These are phyloP conservation scores for Botia almorhae DNA, from an alignment of 2,797 vertebrate genomes.

Conservation along the genomic window DNA sequence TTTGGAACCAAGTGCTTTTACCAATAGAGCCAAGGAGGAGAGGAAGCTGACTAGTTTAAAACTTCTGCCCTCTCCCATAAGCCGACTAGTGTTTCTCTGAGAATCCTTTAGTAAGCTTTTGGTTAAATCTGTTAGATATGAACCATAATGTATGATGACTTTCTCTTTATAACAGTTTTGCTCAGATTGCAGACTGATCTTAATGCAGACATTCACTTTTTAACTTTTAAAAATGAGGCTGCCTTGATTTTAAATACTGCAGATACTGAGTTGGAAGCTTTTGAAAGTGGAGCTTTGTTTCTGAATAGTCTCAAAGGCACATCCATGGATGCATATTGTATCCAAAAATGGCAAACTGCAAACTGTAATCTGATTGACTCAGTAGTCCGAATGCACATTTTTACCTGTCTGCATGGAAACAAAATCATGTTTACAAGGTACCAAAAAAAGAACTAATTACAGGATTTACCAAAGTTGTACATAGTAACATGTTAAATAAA, in stretches of 20 bases:
- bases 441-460: too few relatives aligned
- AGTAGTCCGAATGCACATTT: too few relatives aligned
- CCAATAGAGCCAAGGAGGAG: slow-evolving; percentile 56
- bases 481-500: too few relatives aligned
- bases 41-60: slow-evolving; percentile 34
- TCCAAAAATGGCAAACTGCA: background rate
- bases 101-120: background rate
- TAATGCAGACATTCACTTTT: too few relatives aligned
- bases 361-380: too few relatives aligned
- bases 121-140: background rate
- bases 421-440: too few relatives aligned
- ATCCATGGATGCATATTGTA: too few relatives aligned
- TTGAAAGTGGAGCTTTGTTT: background rate
- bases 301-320: background rate
- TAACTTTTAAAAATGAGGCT: too few relatives aligned
- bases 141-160: background rate
- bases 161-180: background rate
- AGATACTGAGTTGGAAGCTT: background rate
- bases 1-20: slow-evolving; percentile 58
- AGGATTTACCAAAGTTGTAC: too few relatives aligned
- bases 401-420: too few relatives aligned
- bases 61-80: background rate
- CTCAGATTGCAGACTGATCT: background rate
- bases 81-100: slow-evolving; percentile 21
- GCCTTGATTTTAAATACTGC: background rate